phyloP scores from a whole-genome alignment of 2,113 vertebrate genomes.

The Macrotus californicus region DNA sequence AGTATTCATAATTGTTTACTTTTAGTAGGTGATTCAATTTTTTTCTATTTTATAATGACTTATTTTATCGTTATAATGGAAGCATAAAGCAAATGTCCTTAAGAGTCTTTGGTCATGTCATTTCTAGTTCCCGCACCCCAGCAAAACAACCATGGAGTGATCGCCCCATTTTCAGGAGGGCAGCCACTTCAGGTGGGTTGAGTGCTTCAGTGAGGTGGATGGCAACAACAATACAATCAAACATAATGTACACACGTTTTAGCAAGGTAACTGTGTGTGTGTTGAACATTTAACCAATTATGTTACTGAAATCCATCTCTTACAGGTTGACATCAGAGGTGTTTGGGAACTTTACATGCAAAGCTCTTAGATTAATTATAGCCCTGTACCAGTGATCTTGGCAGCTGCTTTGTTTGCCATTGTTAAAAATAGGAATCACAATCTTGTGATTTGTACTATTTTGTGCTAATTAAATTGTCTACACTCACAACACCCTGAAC shows the following conservation, averaged over 20 bases:
- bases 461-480: neutral
- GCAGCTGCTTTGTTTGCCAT: neutral
- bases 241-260: neutral
- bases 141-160: neutral
- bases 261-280: neutral
- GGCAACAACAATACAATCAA: neutral
- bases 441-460: neutral
- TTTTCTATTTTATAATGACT: slow-evolving; percentile 26
- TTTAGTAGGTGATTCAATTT: neutral
- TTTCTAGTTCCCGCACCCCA: neutral
- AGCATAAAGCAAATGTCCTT: neutral
- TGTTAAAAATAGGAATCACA: neutral
- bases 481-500: neutral
- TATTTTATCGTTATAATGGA: neutral
- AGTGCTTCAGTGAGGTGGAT: neutral
- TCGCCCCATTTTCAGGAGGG: neutral
- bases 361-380: slow-evolving; percentile 11
- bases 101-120: neutral
- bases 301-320: neutral
- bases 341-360: neutral
- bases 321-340: neutral
- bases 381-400: neutral
- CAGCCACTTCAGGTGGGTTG: neutral
- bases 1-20: slow-evolving; percentile 34
- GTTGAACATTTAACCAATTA: neutral